Percentiles rank a stretch among this genome's conserved stretches.
Conservation (phyloP, 2,797 vertebrate species). For the Sciurus carolinensis region DNA sequence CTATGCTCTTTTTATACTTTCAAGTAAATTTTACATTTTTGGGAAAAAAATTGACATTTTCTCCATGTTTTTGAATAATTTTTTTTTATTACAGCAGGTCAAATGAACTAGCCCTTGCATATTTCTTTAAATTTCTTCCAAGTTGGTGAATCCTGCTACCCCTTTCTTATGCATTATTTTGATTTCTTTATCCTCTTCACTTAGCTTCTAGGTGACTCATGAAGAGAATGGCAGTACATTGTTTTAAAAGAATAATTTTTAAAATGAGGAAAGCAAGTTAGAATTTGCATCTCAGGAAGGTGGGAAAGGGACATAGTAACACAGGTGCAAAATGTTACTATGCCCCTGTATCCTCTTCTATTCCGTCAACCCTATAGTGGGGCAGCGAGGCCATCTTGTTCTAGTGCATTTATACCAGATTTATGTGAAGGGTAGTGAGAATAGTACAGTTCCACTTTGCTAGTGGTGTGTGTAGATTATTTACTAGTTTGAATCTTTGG, state of each 20-base stretch:
- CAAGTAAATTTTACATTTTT: neutral
- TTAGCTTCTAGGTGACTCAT: neutral
- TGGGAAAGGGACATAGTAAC: neutral
- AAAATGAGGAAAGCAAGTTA: neutral
- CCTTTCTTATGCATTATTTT: neutral
- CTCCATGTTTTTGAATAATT: neutral
- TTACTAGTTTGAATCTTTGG: neutral
- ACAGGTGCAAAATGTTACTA: neutral
- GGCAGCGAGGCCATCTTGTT: neutral
- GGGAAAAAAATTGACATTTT: neutral
- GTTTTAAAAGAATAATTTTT: neutral
- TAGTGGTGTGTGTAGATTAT: neutral
- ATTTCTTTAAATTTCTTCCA: neutral
- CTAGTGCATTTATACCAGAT: neutral
- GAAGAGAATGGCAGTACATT: slow-evolving; percentile 1
- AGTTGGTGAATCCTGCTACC: neutral
- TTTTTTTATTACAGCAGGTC: neutral
- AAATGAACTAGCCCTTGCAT: neutral
- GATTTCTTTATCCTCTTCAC: neutral
- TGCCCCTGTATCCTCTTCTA: neutral
- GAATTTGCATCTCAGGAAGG: neutral
- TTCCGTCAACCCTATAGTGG: neutral
- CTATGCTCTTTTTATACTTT: neutral
- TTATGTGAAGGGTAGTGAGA: neutral
- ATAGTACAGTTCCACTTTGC: neutral